Base-by-base conservation (phyloP, 2,888 invertebrate species). In the Dicyrtomina minuta region DNA sequence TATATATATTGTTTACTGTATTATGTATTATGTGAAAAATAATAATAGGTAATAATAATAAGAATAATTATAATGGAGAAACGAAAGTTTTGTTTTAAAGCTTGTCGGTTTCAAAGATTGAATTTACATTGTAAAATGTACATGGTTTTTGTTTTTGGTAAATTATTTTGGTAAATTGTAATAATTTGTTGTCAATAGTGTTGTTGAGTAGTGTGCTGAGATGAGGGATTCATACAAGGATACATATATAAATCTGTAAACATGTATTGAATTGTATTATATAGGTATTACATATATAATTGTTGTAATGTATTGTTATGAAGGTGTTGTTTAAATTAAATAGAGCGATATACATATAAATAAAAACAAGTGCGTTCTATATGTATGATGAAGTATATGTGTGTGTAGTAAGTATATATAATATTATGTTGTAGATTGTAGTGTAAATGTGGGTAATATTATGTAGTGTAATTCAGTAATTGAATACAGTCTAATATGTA, bases 81-180 rank as follows among this genome's bases (percentile, higher is more conserved):
- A 33, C 33, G 33, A 33, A 33, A 33, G 3, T 33, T 33, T n/a
- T n/a, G n/a, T n/a, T n/a, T n/a, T 22, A 4, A 51, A 51, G 4
- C 24, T 12, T 55, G 3, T 55, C 22, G n/a, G 15, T 33, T 33
- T 33, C 33, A 33, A 33, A 5, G 33, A 33, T 33, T 33, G 8
- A 33, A 33, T 33, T 55, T 55, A 55, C 55, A 55, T 55, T 26
- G 12, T 55, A 55, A 26, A 55, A 55, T 55, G 55, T 55, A 55
- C 55, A 55, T 55, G 55, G 27, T 55, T 55, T 24, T 26, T 55
- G 3, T 55, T 24, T 5, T 2, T 55, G 12, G 15, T 62, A 17
- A 24, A 49, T 15, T 22, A 27, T 1, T 22, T 46, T 13, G 10
- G 22, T 62, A 33, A n/a, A n/a, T n/a, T n/a, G n/a, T n/a, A n/a